Evolutionary conservation across 2,113 vertebrate species (phyloP).

Genomic region (Tenrec ecaudatus): DNA sequence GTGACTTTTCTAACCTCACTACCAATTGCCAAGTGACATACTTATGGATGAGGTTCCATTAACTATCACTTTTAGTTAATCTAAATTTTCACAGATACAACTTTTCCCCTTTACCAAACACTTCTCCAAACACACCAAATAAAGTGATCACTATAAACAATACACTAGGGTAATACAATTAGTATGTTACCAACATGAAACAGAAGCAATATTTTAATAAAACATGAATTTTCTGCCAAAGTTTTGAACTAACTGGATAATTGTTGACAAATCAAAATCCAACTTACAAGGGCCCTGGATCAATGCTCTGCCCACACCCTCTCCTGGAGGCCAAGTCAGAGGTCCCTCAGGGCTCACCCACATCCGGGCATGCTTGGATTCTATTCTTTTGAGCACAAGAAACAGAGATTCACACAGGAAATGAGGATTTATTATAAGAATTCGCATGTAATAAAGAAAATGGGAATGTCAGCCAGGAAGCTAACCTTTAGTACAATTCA

Average conservation of each 20-base stretch:
- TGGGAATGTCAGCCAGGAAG: background rate
- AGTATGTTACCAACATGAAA: constrained; percentile 34
- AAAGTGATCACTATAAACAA: background rate
- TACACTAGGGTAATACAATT: constrained; percentile 1
- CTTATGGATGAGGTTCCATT: no score
- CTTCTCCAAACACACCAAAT: constrained; percentile 7
- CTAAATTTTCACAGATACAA: background rate
- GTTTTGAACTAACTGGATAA: constrained; percentile 1
- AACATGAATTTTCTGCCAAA: constrained; percentile 1
- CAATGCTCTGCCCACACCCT: background rate
- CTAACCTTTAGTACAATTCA: background rate
- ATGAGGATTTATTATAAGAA: constrained; percentile 25
- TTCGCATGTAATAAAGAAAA: constrained; percentile 26
- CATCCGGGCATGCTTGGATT: background rate
- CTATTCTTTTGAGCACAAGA: background rate
- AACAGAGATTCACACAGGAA: constrained; percentile 20
- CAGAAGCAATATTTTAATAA: constrained; percentile 11
- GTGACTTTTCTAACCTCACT: background rate
- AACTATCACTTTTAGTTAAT: background rate
- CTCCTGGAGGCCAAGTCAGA: background rate
- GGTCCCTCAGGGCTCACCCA: background rate
- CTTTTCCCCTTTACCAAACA: background rate
- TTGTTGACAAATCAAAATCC: constrained; percentile 10
- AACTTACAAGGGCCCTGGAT: background rate
- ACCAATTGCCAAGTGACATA: background rate